phyloP scores from a whole-genome alignment of 2,113 vertebrate genomes.

The Clarias batrachus region DNA sequence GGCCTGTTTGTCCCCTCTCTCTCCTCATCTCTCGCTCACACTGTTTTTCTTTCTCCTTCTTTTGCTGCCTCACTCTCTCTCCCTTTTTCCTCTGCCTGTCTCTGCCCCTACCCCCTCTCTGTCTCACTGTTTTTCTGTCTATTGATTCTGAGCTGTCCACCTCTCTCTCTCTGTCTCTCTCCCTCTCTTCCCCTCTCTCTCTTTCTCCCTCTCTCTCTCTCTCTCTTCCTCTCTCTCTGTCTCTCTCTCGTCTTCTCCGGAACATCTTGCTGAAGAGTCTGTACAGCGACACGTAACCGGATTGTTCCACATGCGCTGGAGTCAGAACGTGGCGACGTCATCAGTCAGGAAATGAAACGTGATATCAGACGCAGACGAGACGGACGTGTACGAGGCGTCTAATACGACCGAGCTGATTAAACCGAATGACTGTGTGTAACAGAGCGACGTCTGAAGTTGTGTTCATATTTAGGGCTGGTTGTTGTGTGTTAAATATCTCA shows the following conservation, averaged over 20 bases:
- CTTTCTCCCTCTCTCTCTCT: not conserved
- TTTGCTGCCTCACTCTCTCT: not conserved
- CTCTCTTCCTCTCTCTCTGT: not conserved
- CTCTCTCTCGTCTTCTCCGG: no score
- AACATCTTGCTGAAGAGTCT: not conserved
- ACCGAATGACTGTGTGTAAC: not conserved
- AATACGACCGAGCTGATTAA: not conserved
- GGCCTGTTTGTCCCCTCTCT: not conserved
- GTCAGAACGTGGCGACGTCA: not conserved
- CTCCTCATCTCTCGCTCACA: no score
- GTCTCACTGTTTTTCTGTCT: not conserved
- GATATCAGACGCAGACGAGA: not conserved
- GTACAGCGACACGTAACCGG: not conserved
- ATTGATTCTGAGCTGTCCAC: no score
- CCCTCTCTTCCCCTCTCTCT: not conserved
- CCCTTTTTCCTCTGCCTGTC: not conserved
- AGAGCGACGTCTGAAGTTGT: not conserved
- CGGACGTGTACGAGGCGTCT: not conserved
- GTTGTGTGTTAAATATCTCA: no score
- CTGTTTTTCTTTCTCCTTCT: no score
- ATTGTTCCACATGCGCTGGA: not conserved
- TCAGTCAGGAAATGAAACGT: not conserved
- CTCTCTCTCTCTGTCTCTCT: no score
- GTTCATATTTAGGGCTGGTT: not conserved
- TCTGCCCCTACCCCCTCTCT: no score